Conservation (phyloP, 2,113 vertebrate genomes). For the Mus spicilegus region DNA sequence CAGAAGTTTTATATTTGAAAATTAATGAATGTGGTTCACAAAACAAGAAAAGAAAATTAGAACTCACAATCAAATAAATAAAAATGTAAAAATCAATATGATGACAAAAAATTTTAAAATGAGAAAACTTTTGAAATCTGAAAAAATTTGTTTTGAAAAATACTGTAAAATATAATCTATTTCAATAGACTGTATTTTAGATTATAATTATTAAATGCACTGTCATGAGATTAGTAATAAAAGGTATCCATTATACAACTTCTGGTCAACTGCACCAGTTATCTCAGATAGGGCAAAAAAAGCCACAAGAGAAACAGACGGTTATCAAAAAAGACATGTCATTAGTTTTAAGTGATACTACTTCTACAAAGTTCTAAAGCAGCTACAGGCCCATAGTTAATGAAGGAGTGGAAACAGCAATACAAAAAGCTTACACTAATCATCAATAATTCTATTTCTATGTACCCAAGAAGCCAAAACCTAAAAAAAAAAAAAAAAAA, state of each 20-base stretch:
- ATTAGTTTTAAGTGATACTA: neutral
- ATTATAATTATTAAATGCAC: neutral
- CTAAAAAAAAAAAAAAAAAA: neutral
- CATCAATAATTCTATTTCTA: slow-evolving; percentile 26
- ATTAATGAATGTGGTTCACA: neutral
- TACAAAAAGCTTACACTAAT: neutral
- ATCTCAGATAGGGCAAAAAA: neutral
- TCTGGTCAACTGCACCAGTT: neutral
- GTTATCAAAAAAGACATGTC: neutral
- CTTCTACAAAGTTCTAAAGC: neutral
- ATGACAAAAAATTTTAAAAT: neutral
- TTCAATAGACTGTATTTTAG: neutral
- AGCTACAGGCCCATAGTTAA: neutral
- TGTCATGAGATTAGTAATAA: neutral
- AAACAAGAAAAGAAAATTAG: neutral
- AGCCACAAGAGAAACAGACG: neutral
- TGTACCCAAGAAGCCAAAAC: neutral
- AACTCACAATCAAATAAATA: neutral
- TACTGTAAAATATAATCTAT: neutral
- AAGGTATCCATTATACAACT: neutral
- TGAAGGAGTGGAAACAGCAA: neutral
- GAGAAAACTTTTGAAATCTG: too few relatives aligned
- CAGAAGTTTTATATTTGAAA: neutral
- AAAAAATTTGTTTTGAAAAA: neutral
- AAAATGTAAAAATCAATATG: neutral